phyloP scores from a whole-genome alignment of 2,888 invertebrate species.

The Mythimna impura region DNA sequence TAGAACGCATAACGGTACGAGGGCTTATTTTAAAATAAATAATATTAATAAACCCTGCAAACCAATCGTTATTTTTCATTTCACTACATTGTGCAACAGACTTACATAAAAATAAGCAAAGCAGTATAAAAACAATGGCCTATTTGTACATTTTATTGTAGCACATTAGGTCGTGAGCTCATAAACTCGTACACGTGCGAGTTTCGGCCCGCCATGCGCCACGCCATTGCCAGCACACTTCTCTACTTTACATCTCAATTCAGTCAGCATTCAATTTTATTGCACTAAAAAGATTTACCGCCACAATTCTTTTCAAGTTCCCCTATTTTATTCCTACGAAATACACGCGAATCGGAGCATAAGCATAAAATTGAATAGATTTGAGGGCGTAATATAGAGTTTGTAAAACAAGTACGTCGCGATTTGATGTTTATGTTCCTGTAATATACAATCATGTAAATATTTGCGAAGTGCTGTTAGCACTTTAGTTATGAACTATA shows the following conservation, averaged over 20 bases:
- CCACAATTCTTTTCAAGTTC: slow-evolving; percentile 59
- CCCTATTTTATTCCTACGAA: slow-evolving; percentile 53
- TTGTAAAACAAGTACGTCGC: slow-evolving; percentile 49
- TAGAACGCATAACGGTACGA: slow-evolving; percentile 7
- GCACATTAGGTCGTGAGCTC: slow-evolving; percentile 63
- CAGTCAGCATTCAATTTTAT: slow-evolving; percentile 74
- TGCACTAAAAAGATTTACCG: slow-evolving; percentile 73
- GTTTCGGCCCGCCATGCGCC: slow-evolving; percentile 35
- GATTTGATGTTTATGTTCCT: slow-evolving; percentile 42
- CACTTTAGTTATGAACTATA: slow-evolving; percentile 19
- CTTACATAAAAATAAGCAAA: slow-evolving; percentile 13
- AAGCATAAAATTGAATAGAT: slow-evolving; percentile 59
- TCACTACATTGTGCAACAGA: not conserved
- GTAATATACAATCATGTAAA: slow-evolving; percentile 41
- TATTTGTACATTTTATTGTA: slow-evolving; percentile 58
- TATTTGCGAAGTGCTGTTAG: slow-evolving; percentile 38
- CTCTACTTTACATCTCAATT: slow-evolving; percentile 73
- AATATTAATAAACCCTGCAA: not conserved
- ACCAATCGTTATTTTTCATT: not conserved
- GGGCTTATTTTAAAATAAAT: not conserved
- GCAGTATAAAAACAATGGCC: slow-evolving; percentile 24
- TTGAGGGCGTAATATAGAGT: slow-evolving; percentile 41
- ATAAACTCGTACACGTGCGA: slow-evolving; percentile 72
- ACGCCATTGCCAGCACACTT: slow-evolving; percentile 38
- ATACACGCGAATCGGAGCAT: slow-evolving; percentile 29